Conservation (phyloP, 2,113 vertebrate species). For the Aegithalos caudatus region DNA sequence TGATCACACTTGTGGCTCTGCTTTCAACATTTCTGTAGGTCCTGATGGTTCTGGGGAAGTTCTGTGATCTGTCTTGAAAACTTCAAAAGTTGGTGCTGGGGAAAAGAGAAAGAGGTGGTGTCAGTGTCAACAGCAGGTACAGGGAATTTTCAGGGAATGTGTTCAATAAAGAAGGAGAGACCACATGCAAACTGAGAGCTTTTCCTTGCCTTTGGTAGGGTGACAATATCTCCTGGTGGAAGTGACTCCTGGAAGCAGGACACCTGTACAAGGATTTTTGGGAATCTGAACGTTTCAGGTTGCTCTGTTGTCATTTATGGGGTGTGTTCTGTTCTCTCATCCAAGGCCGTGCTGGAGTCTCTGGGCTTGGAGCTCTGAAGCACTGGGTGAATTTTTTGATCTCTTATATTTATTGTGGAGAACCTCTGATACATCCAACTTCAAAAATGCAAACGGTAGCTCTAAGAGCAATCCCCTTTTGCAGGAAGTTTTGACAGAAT, state of each 20-base stretch:
- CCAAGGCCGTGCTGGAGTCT: not conserved
- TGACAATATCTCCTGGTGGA: fast-evolving
- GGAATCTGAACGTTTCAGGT: not conserved
- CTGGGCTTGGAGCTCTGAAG: not conserved
- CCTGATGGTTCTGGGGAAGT: not conserved
- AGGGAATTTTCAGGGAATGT: not conserved
- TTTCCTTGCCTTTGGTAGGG: not conserved
- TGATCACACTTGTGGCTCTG: not conserved
- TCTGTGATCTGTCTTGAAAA: not conserved
- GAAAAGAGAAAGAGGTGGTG: not conserved
- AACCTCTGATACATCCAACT: not conserved
- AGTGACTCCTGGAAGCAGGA: not conserved
- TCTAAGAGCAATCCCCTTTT: not conserved
- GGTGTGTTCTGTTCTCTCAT: not conserved
- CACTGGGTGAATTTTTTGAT: not conserved
- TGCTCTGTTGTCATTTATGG: not conserved
- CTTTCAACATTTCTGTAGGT: not conserved
- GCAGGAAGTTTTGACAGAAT: not conserved
- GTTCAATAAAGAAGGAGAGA: not conserved
- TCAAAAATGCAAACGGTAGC: not conserved
- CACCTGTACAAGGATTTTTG: not conserved
- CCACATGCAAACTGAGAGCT: not conserved
- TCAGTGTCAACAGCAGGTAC: fast-evolving
- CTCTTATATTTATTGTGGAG: fast-evolving
- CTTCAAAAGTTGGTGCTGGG: not conserved